phyloP scores from a whole-genome alignment of 2,888 invertebrate species.

The Heliconius erato region DNA sequence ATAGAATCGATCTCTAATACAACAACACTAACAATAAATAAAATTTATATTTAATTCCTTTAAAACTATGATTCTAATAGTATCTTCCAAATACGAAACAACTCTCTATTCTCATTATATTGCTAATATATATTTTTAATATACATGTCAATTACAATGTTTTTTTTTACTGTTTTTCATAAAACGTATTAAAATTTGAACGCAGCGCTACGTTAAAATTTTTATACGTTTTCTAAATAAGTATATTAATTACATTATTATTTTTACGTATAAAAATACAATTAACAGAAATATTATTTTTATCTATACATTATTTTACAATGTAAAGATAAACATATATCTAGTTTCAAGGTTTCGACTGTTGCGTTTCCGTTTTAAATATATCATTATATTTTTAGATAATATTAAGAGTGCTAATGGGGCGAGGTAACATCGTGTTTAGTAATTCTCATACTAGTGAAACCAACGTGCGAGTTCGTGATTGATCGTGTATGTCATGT shows the following conservation, averaged over 20 bases:
- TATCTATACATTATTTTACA: too few relatives aligned
- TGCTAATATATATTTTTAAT: slow-evolving; percentile 8
- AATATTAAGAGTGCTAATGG: slow-evolving; percentile 53
- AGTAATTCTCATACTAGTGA: slow-evolving; percentile 60
- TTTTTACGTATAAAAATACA: too few relatives aligned
- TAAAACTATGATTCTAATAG: not conserved
- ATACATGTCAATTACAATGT: not conserved
- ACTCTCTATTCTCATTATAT: not conserved
- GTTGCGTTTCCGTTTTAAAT: slow-evolving; percentile 43
- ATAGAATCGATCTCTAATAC: too few relatives aligned
- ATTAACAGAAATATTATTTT: too few relatives aligned
- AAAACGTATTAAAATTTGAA: too few relatives aligned
- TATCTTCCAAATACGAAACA: not conserved
- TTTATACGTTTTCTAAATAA: too few relatives aligned
- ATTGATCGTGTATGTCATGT: slow-evolving; percentile 80
- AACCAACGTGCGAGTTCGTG: slow-evolving; percentile 68
- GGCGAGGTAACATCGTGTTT: slow-evolving; percentile 52
- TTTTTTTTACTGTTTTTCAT: too few relatives aligned
- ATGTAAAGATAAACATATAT: too few relatives aligned
- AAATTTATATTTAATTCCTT: not conserved
- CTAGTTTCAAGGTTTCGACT: slow-evolving; percentile 43
- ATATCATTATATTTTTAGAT: slow-evolving; percentile 48
- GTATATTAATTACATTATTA: too few relatives aligned
- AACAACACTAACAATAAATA: not conserved
- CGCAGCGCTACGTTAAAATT: too few relatives aligned